Evolutionary conservation across 2,888 invertebrate species (phyloP), one percentile per base, ranked within the genome.

Genomic region (Brachyopa scutellaris): DNA sequence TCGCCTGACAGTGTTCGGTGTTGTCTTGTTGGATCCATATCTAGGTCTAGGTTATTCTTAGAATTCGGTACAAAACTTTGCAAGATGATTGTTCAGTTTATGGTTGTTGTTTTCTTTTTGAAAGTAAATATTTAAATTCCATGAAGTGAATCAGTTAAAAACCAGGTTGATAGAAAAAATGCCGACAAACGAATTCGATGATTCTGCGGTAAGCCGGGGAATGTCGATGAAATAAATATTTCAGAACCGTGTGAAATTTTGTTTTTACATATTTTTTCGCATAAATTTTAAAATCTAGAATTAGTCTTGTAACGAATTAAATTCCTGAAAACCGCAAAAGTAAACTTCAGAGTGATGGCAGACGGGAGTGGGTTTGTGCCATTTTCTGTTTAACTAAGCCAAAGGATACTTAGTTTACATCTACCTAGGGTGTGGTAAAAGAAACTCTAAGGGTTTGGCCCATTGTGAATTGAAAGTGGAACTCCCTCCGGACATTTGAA

Each of bases 201-300:
- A 21, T 8, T 29, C 19, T 29, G 45, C 42, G 21, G 51, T 42
- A 21, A 61, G 19, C 7, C 51, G n/a, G 4, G 26, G 61, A 72
- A 72, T 72, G 70, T 61, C 70, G 49, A 23, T 26, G 51, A 13
- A 21, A 31, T 47, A 33, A n/a, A n/a, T n/a, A n/a, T n/a, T n/a
- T n/a, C n/a, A 11, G 17, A 59, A 59, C 15, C 23, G 31, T n/a
- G 23, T 42, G 59, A 15, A 21, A 13, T 23, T n/a, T n/a, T 0
- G 3, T 61, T 38, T 38, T 2, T 11, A n/a, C n/a, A 6, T 36
- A 17, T 51, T 21, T 29, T 38, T 3, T 11, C 11, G 2, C 5
- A 26, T 47, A 5, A 38, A 51, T 51, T 51, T n/a, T 11, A 17
- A 31, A 49, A 1, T 7, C 5, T 51, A 17, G n/a, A n/a, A n/a